phyloP scores from a whole-genome alignment of 2,797 vertebrate genomes.

The Chelonia mydas region DNA sequence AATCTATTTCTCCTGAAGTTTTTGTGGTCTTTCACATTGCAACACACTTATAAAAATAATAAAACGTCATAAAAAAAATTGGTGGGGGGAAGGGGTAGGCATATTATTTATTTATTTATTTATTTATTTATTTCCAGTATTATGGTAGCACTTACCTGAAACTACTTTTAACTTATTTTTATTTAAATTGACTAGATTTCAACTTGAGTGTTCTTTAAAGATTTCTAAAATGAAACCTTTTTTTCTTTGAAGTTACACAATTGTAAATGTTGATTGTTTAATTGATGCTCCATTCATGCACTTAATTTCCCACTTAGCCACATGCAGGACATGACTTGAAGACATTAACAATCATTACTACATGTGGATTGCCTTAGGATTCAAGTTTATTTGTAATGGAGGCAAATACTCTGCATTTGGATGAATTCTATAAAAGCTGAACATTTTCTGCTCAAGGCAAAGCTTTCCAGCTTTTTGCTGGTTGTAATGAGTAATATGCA shows the following conservation, averaged over 20 bases:
- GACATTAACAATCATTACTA: conserved; percentile 68
- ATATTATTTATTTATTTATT: background rate
- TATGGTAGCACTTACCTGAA: conserved; percentile 40
- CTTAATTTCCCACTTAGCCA: conserved; percentile 70
- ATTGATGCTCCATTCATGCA: conserved; percentile 62
- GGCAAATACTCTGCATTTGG: conserved; percentile 69
- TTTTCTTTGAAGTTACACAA: conserved; percentile 63
- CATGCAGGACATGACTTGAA: conserved; percentile 71
- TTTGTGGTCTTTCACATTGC: background rate
- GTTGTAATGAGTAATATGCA: conserved; percentile 74
- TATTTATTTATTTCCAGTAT: background rate
- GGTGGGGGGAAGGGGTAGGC: conserved; percentile 20
- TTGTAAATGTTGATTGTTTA: conserved; percentile 71
- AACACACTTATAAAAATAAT: background rate
- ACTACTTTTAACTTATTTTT: conserved; percentile 52
- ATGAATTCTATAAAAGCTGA: conserved; percentile 77
- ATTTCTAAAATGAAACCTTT: conserved; percentile 49
- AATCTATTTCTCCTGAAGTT: background rate
- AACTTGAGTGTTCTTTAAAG: conserved; percentile 57
- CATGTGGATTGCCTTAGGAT: conserved; percentile 73
- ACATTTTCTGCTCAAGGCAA: conserved; percentile 77
- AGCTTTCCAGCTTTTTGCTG: conserved; percentile 76
- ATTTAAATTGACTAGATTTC: conserved; percentile 69
- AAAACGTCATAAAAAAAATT: background rate
- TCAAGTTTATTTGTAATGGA: conserved; percentile 76